Evolutionary conservation across 2,797 vertebrate genomes (phyloP).

Genomic region (Diglossa cyanea): DNA sequence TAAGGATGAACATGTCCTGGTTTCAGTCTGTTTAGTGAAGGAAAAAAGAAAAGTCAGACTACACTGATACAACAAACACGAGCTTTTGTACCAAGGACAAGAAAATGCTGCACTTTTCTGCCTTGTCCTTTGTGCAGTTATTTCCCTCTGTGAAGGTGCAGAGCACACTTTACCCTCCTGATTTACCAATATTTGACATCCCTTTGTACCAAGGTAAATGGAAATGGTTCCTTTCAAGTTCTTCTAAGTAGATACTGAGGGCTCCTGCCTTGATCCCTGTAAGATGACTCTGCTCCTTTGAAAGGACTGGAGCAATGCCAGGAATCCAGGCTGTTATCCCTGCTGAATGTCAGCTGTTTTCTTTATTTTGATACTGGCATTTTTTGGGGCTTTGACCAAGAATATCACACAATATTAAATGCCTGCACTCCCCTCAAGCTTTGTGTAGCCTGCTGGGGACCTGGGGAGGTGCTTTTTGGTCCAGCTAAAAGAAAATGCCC

Average conservation of each 20-base stretch:
- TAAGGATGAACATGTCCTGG: conserved; percentile 33
- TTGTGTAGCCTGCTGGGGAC: background rate
- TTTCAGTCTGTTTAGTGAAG: conserved; percentile 1
- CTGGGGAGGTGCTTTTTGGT: background rate
- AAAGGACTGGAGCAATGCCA: conserved; percentile 2
- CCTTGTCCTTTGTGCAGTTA: background rate
- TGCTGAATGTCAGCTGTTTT: conserved; percentile 46
- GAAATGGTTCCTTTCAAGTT: conserved; percentile 24
- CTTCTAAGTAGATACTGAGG: background rate
- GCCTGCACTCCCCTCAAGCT: background rate
- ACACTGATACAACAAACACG: background rate
- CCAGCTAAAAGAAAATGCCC: background rate
- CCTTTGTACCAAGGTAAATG: conserved; percentile 12
- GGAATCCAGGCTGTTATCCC: conserved; percentile 22
- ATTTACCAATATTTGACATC: conserved; percentile 23
- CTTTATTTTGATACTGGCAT: background rate
- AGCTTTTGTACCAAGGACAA: background rate
- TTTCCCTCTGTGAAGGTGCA: background rate
- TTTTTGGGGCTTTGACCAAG: background rate
- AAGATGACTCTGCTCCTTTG: conserved; percentile 27
- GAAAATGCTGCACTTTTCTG: background rate
- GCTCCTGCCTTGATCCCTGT: conserved; percentile 23
- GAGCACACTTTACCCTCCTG: background rate
- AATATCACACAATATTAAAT: background rate
- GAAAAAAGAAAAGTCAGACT: background rate